Evolutionary conservation across 2,113 vertebrate species (phyloP).

Genomic region (Passer domesticus): DNA sequence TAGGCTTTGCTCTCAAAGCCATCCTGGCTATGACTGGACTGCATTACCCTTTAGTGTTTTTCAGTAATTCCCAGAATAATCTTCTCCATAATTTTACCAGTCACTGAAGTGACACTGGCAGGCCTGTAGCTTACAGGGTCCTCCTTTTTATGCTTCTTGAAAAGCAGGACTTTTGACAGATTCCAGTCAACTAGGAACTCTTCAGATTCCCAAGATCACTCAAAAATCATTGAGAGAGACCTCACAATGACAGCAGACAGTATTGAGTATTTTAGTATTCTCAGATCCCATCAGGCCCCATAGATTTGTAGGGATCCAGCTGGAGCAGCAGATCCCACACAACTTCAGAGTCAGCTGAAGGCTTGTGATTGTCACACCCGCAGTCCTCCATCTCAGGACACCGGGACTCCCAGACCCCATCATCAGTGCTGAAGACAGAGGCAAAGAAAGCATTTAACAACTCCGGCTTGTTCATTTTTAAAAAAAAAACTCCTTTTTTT

Average conservation of each 20-base stretch:
- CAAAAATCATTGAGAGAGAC: not conserved
- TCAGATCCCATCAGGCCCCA: not conserved
- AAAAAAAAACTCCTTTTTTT: not conserved
- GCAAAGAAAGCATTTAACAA: not conserved
- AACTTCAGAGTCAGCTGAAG: not conserved
- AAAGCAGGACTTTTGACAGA: accelerated
- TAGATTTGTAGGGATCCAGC: not conserved
- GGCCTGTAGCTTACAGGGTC: not conserved
- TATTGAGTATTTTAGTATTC: not conserved
- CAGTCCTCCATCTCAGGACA: not conserved
- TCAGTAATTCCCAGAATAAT: not conserved
- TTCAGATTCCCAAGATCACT: not conserved
- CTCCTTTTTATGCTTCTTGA: not conserved
- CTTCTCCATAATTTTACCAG: not conserved
- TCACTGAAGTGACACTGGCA: not conserved
- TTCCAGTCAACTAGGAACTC: not conserved
- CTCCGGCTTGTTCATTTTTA: not conserved
- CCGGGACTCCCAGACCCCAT: not conserved
- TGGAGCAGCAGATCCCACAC: not conserved
- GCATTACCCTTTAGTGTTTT: not conserved
- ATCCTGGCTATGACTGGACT: accelerated
- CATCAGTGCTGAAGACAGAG: not conserved
- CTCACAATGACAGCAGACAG: not conserved
- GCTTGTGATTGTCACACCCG: not conserved
- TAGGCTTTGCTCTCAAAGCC: not conserved